Evolutionary conservation across 2,888 invertebrate genomes (phyloP).

Genomic region (Allacma fusca): DNA sequence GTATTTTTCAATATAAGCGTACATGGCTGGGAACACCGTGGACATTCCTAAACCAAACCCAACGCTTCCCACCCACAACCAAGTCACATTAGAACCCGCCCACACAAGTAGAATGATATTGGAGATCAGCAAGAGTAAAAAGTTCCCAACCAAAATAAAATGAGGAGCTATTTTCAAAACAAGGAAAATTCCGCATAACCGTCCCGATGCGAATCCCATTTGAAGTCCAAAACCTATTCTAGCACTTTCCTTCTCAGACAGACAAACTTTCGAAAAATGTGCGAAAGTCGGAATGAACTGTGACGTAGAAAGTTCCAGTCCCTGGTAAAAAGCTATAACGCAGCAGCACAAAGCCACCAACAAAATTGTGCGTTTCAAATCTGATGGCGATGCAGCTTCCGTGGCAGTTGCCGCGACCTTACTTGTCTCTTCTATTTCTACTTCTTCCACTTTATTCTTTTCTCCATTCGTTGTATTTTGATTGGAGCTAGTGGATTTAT

Average conservation of each 20-base stretch:
- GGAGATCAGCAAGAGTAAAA: not conserved
- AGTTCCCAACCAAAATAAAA: slow-evolving; percentile 8
- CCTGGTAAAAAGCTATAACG: slow-evolving; percentile 45
- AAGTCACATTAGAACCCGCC: not conserved
- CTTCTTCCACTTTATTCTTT: not conserved
- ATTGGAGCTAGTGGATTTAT: too few species aligned
- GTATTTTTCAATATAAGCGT: slow-evolving; percentile 49
- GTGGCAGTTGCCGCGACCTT: not conserved
- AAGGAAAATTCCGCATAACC: slow-evolving; percentile 10
- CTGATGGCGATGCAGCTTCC: not conserved
- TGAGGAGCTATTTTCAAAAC: slow-evolving; percentile 28
- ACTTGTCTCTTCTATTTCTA: not conserved
- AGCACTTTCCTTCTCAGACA: slow-evolving; percentile 22
- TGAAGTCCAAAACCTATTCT: slow-evolving; percentile 16
- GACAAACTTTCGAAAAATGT: slow-evolving; percentile 1
- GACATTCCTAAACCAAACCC: slow-evolving; percentile 48
- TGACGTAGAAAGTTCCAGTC: slow-evolving; percentile 44
- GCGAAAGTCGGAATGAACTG: slow-evolving; percentile 31
- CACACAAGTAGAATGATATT: slow-evolving; percentile 14
- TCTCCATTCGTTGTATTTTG: not conserved
- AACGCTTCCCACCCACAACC: slow-evolving; percentile 24
- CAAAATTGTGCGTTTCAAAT: not conserved
- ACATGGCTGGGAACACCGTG: slow-evolving; percentile 39
- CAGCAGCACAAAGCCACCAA: slow-evolving; percentile 44
- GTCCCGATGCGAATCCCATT: slow-evolving; percentile 25